Base-by-base conservation (phyloP, 2,888 invertebrate species). In the Trissolcus brochymenae region DNA sequence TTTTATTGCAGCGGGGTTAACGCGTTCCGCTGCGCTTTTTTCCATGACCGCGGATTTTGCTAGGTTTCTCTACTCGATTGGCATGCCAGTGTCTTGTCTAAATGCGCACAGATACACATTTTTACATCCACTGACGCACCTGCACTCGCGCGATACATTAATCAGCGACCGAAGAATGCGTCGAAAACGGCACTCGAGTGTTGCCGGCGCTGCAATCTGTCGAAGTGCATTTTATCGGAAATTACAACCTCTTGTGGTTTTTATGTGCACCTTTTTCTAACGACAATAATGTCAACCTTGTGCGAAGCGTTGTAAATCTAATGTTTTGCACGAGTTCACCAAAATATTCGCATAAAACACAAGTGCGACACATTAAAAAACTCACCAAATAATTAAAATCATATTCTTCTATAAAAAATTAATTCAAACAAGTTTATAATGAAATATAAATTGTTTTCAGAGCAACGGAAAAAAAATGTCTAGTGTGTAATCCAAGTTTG, bases 81-180 rank as follows among this genome's bases (percentile, higher is more conserved):
- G 25, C 64, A 57, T 57, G 68, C 68, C 68, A 51, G 64, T 64
- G 60, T 64, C 70, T 62, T 65, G 75, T 70, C 25, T 54, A 50
- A 25, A 49, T 57, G 55, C 59, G 25, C 59, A 55, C 46, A 53
- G 54, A 55, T 56, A 66, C 46, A 17, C 51, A 56, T 73, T 76
- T 72, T 73, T 64, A 62, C 67, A 71, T 66, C 66, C 25, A 72
- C 67, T 50, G 72, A 66, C 71, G 72, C 71, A 76, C 72, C 74
- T 65, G 60, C 57, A 49, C 41, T 16, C 56, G 62, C 60, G 67
- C 50, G 49, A 67, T 50, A 70, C 80, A 79, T 81, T 81, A 79
- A 82, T 81, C 80, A 78, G 76, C 19, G 74, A 56, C 13, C 21
- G 16, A 68, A 70, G 67, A 78, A 72, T 67, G 79, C 79, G 74